These are phyloP conservation scores for Oryctes rhinoceros DNA, from an alignment of 1,140 invertebrate genomes.

Conservation along the genomic window DNA sequence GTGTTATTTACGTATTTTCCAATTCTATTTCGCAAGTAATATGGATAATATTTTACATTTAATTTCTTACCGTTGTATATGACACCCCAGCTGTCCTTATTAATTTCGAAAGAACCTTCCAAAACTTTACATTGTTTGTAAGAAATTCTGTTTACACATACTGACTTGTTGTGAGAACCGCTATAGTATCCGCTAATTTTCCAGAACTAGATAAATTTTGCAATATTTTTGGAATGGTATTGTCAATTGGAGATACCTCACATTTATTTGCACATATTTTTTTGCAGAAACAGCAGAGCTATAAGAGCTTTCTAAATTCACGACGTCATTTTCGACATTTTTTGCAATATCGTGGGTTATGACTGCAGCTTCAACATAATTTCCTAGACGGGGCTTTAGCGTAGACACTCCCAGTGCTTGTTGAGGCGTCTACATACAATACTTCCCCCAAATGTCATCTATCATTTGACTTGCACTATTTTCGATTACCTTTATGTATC, in stretches of 20 bases:
- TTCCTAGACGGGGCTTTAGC: not conserved
- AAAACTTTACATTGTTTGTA: constrained; percentile 27
- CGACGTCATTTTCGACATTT: not conserved
- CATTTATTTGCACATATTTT: not conserved
- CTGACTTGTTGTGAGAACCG: not conserved
- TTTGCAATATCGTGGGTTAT: not conserved
- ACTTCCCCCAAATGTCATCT: not conserved
- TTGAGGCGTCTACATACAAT: not conserved
- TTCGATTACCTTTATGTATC: not conserved
- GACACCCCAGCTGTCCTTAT: constrained; percentile 16
- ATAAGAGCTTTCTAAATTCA: not conserved
- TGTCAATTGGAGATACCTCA: not conserved
- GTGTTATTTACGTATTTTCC: constrained; percentile 38
- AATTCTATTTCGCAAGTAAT: constrained; percentile 36
- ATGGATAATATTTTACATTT: constrained; percentile 39
- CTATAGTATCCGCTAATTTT: constrained; percentile 7
- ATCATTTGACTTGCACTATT: not conserved
- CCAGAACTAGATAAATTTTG: no score
- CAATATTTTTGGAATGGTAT: no score
- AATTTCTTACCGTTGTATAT: constrained; percentile 26
- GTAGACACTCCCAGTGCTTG: not conserved
- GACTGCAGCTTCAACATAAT: not conserved
- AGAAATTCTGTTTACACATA: not conserved
- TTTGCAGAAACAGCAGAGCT: not conserved
- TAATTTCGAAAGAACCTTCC: constrained; percentile 21